Percentiles rank a stretch among this genome's conserved stretches.
These are phyloP conservation scores for Hylia prasina DNA, from an alignment of 2,113 vertebrate species.

Conservation along the genomic window DNA sequence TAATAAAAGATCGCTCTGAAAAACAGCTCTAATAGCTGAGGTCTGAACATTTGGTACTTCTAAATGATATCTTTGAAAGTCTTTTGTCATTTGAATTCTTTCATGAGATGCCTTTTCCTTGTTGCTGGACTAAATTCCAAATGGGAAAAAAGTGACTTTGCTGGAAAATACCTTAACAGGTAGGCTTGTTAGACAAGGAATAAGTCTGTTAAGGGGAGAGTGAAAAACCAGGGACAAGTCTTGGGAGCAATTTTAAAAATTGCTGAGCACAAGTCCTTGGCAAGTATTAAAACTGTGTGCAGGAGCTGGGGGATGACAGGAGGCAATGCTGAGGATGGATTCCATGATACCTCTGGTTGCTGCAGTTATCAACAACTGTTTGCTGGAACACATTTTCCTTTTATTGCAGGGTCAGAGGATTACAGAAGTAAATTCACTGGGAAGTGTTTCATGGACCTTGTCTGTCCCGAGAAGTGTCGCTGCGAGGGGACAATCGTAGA, in stretches of 20 bases:
- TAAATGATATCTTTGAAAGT: neutral
- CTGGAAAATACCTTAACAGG: neutral
- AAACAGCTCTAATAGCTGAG: neutral
- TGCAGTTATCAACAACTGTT: neutral
- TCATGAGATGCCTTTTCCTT: neutral
- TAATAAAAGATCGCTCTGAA: neutral
- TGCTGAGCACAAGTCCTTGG: neutral
- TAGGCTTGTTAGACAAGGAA: neutral
- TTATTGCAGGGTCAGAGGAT: slow-evolving; percentile 87
- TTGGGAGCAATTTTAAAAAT: neutral
- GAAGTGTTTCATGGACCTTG: slow-evolving; percentile 93
- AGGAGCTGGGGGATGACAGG: neutral
- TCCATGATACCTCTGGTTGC: neutral
- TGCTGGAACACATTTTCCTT: slow-evolving; percentile 17
- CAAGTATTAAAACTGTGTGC: neutral
- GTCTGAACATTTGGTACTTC: neutral
- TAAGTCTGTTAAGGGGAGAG: neutral
- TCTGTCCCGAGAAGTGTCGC: slow-evolving; percentile 92
- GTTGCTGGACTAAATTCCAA: neutral
- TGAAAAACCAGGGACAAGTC: neutral
- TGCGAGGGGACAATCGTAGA: slow-evolving; percentile 94
- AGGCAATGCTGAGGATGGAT: neutral
- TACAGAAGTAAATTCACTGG: slow-evolving; percentile 89
- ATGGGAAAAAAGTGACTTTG: neutral
- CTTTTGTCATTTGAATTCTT: neutral